Percentiles rank a stretch among this genome's conserved stretches.
These are phyloP conservation scores for Cheilosia variabilis DNA, from an alignment of 2,888 invertebrate genomes.

Conservation along the genomic window DNA sequence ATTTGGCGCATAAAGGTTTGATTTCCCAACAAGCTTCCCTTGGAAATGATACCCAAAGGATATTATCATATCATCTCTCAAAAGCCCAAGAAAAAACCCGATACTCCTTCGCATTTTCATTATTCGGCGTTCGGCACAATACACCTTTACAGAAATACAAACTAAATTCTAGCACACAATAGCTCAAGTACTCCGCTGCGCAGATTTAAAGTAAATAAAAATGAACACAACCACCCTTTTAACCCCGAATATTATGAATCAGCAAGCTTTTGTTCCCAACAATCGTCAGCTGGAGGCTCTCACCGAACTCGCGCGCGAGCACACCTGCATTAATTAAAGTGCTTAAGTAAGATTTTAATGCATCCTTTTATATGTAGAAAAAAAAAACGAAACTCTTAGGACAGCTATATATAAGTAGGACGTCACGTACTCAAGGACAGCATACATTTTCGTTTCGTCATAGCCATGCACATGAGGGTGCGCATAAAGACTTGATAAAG, in stretches of 20 bases:
- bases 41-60: conserved; percentile 48
- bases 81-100: conserved; percentile 55
- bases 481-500: conserved; percentile 39
- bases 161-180: conserved; percentile 35
- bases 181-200: conserved; percentile 14
- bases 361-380: neutral
- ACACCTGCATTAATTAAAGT: conserved; percentile 73
- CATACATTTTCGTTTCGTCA: conserved; percentile 15
- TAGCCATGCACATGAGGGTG: neutral
- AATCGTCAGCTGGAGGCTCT: conserved; percentile 23
- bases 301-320: conserved; percentile 5
- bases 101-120: conserved; percentile 23
- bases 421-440: conserved; percentile 58
- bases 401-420: conserved; percentile 41
- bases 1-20: conserved; percentile 24
- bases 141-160: conserved; percentile 2
- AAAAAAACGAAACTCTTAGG: conserved; percentile 32
- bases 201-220: conserved; percentile 26
- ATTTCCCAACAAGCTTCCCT: neutral
- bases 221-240: conserved; percentile 31
- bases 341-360: conserved; percentile 64
- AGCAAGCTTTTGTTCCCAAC: conserved; percentile 59
- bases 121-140: neutral
- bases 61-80: conserved; percentile 61
- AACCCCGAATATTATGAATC: conserved; percentile 65